These are phyloP conservation scores for Thera obeliscata DNA, from an alignment of 2,888 invertebrate genomes.

Conservation along the genomic window DNA sequence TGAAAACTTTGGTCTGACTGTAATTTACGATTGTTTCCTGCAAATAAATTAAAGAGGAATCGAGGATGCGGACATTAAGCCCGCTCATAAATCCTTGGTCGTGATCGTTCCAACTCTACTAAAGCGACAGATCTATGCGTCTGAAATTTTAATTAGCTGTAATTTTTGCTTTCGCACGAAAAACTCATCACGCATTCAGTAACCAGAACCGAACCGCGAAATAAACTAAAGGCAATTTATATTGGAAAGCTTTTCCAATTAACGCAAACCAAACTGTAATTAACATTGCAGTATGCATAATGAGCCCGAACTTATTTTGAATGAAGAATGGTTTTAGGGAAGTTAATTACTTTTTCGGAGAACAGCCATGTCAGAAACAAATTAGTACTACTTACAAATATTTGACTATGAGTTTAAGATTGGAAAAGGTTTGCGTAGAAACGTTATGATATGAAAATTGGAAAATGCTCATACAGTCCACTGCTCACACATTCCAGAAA, in stretches of 20 bases:
- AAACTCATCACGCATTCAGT: conserved; percentile 20
- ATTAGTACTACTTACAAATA: background rate
- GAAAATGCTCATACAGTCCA: conserved; percentile 22
- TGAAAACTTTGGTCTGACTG: conserved; percentile 17
- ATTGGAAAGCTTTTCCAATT: conserved; percentile 18
- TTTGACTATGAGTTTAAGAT: background rate
- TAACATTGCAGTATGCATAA: conserved; percentile 12
- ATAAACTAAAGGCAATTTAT: conserved; percentile 27
- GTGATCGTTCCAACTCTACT: conserved; percentile 38
- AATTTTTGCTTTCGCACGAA: conserved; percentile 30
- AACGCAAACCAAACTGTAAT: conserved; percentile 11
- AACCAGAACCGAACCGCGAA: conserved; percentile 20
- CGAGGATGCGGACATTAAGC: conserved; percentile 39
- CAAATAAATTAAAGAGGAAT: conserved; percentile 40
- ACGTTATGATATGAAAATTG: background rate
- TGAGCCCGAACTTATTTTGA: conserved; percentile 14
- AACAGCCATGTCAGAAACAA: background rate
- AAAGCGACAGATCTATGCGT: conserved; percentile 37
- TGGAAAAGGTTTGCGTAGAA: no score
- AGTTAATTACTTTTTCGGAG: conserved; percentile 2
- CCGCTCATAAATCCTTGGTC: conserved; percentile 39
- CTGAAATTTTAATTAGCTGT: conserved; percentile 39
- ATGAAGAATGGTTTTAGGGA: conserved; percentile 1
- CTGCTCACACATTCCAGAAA: conserved; percentile 52
- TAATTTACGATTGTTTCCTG: conserved; percentile 38